These are phyloP conservation scores for Ahaetulla prasina DNA, from an alignment of 2,113 vertebrate species.

Conservation along the genomic window DNA sequence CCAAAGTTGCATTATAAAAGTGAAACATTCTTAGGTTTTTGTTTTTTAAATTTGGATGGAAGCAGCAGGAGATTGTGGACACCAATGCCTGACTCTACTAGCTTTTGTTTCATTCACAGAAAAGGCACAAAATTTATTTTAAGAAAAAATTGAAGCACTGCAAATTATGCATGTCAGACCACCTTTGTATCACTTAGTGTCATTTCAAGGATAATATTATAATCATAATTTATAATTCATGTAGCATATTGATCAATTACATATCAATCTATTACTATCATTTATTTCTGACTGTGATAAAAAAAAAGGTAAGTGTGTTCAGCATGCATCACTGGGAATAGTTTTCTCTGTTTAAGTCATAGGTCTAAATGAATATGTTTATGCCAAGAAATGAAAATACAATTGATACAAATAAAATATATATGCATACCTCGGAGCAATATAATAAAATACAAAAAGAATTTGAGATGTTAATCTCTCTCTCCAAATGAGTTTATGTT, in stretches of 20 bases:
- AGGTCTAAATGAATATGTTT: conserved; percentile 34
- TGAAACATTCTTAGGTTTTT: not conserved
- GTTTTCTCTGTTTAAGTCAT: conserved; percentile 26
- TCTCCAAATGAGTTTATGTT: conserved; percentile 75
- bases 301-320: conserved; percentile 7
- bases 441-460: conserved; percentile 62
- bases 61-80: not conserved
- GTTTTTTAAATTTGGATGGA: not conserved
- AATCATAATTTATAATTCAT: not conserved
- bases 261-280: not conserved
- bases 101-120: not conserved
- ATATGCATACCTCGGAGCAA: conserved; percentile 62
- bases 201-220: not conserved
- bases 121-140: not conserved
- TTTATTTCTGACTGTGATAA: not conserved
- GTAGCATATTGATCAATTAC: not conserved
- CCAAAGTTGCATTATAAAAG: not conserved
- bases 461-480: conserved; percentile 66
- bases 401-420: conserved; percentile 62
- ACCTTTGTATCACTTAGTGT: accelerated
- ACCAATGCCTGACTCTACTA: not conserved
- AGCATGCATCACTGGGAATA: conserved; percentile 5
- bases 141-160: conserved; percentile 18
- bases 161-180: not conserved
- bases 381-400: conserved; percentile 42